Percentiles rank a stretch among this genome's conserved stretches.
Conservation (phyloP, 64 coral and sea anemone genomes). For the Pachyseris speciosa region DNA sequence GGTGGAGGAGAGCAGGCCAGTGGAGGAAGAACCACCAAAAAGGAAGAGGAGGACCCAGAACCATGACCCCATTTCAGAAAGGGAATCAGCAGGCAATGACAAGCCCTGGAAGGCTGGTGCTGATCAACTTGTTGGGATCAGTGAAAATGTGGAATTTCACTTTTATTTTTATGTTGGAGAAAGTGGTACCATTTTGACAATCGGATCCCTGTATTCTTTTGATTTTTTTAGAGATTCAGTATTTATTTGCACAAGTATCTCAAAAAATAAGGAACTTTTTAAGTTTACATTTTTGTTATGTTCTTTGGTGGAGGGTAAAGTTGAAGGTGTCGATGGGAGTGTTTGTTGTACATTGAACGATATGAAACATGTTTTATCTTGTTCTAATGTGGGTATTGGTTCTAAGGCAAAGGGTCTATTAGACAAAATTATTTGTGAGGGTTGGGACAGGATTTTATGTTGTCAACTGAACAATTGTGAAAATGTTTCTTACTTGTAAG, state of each 20-base stretch:
- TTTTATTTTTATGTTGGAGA: not conserved
- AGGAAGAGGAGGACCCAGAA: not conserved
- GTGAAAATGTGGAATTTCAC: not conserved
- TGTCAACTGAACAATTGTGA: not conserved
- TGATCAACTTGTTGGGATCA: not conserved
- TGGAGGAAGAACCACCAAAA: not conserved
- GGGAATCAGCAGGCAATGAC: not conserved
- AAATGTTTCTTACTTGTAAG: conserved; percentile 52
- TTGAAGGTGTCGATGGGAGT: not conserved
- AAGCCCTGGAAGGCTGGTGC: not conserved
- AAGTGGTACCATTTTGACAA: not conserved
- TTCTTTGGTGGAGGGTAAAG: not conserved
- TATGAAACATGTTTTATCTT: not conserved
- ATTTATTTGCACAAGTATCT: not conserved
- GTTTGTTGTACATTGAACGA: not conserved
- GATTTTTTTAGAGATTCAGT: not conserved
- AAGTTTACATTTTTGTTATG: not conserved
- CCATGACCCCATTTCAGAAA: not conserved
- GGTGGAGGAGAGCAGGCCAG: not conserved
- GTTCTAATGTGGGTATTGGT: not conserved
- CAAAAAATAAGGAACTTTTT: not conserved
- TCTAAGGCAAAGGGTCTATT: not conserved
- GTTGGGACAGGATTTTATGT: conserved; percentile 26
- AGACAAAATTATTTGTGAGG: conserved; percentile 42
- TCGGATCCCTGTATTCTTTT: not conserved